phyloP scores from a whole-genome alignment of 2,888 invertebrate species.

The Chrysolina americana region DNA sequence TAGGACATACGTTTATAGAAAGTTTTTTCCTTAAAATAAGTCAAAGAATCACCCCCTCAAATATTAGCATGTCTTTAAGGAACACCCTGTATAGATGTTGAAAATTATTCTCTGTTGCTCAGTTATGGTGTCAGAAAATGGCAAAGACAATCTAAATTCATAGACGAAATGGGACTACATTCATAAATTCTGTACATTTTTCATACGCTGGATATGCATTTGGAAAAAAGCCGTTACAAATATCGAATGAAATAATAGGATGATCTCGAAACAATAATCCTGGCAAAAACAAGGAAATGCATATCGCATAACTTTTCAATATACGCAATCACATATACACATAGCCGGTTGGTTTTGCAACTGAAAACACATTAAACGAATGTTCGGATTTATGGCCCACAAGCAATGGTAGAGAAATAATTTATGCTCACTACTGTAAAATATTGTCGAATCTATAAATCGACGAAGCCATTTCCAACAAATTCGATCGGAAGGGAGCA shows the following conservation, averaged over 20 bases:
- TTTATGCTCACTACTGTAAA: conserved; percentile 47
- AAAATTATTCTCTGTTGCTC: no score
- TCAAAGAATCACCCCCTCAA: no score
- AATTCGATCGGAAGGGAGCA: neutral
- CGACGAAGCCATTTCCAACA: neutral
- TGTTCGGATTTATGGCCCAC: conserved; percentile 54
- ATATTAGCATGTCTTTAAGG: no score
- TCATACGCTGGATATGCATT: neutral
- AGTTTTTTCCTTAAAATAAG: no score
- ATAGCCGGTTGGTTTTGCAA: conserved; percentile 52
- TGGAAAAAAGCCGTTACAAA: neutral
- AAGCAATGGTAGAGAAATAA: conserved; percentile 42
- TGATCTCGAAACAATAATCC: conserved; percentile 24
- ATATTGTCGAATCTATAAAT: conserved; percentile 44
- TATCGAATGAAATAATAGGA: neutral
- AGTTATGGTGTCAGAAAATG: no score
- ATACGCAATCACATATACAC: conserved; percentile 44
- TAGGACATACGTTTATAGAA: no score
- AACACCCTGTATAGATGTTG: no score
- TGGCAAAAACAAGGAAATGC: conserved; percentile 52
- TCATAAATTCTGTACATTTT: no score
- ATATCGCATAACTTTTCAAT: conserved; percentile 56
- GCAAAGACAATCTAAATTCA: no score
- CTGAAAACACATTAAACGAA: conserved; percentile 61
- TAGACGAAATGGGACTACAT: no score